Conservation (phyloP, 2,797 vertebrate species). For the Luscinia megarhynchos region DNA sequence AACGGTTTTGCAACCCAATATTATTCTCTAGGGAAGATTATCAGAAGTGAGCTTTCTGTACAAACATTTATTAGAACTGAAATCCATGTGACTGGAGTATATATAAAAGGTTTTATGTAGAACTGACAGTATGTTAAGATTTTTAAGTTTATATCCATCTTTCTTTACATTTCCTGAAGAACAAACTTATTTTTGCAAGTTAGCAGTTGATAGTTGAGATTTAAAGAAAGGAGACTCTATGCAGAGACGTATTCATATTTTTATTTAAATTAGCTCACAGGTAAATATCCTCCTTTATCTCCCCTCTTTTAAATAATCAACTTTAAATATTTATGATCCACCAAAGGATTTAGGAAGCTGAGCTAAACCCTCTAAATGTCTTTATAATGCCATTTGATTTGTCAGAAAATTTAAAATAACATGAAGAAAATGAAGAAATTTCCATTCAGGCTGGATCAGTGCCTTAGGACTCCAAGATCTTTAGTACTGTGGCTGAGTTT, state of each 20-base stretch:
- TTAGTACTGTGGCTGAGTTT: background rate
- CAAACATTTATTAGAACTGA: background rate
- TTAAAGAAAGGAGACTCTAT: background rate
- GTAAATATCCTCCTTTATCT: constrained; percentile 22
- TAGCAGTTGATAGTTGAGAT: background rate
- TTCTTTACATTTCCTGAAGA: background rate
- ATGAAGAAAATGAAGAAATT: background rate
- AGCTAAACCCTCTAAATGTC: background rate
- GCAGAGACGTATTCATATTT: background rate
- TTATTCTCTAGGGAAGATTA: background rate
- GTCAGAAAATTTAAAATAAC: background rate
- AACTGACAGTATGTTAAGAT: background rate
- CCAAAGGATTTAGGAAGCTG: background rate
- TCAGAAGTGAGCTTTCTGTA: background rate
- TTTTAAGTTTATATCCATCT: background rate
- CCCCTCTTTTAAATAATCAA: constrained; percentile 16
- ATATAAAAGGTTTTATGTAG: background rate
- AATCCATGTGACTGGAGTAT: background rate
- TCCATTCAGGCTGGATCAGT: background rate
- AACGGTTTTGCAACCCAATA: background rate
- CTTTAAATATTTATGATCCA: constrained; percentile 31
- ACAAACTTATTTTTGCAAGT: background rate
- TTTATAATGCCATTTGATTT: background rate
- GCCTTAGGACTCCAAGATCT: background rate
- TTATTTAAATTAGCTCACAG: background rate